Percentiles rank a stretch among this genome's conserved stretches.
phyloP scores from a whole-genome alignment of 2,888 invertebrate species.

The Ophioninae sp. region DNA sequence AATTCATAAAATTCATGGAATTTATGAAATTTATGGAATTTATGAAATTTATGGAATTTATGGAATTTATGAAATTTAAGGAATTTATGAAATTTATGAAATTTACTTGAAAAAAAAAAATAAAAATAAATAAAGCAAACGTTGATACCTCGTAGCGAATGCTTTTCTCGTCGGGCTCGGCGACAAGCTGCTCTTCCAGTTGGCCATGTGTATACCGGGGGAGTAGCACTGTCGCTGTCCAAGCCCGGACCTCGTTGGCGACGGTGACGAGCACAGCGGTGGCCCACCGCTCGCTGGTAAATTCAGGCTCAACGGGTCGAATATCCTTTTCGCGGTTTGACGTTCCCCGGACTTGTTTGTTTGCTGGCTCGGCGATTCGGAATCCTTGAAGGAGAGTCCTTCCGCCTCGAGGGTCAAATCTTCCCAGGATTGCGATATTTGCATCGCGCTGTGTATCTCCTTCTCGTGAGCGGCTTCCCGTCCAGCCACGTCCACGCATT shows the following conservation, averaged over 20 bases:
- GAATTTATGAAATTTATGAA: too few relatives aligned
- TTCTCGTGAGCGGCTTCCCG: slow-evolving; percentile 96
- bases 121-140: not conserved
- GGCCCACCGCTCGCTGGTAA: slow-evolving; percentile 81
- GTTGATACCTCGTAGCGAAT: slow-evolving; percentile 85
- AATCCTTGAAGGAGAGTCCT: slow-evolving; percentile 81
- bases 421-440: slow-evolving; percentile 97
- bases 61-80: too few relatives aligned
- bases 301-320: slow-evolving; percentile 80
- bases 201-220: slow-evolving; percentile 82
- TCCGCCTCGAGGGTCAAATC: slow-evolving; percentile 90
- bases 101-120: too few relatives aligned
- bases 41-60: too few relatives aligned
- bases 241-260: slow-evolving; percentile 83
- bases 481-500: slow-evolving; percentile 91
- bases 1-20: too few relatives aligned
- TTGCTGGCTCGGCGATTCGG: slow-evolving; percentile 76
- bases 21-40: too few relatives aligned
- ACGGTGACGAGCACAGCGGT: slow-evolving; percentile 84
- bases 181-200: slow-evolving; percentile 84
- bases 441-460: slow-evolving; percentile 94
- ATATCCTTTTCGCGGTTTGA: slow-evolving; percentile 74
- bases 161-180: slow-evolving; percentile 93
- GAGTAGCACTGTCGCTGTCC: slow-evolving; percentile 83
- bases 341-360: slow-evolving; percentile 71